phyloP scores from a whole-genome alignment of 2,888 invertebrate species.

The Meghimatium bilineatum region DNA sequence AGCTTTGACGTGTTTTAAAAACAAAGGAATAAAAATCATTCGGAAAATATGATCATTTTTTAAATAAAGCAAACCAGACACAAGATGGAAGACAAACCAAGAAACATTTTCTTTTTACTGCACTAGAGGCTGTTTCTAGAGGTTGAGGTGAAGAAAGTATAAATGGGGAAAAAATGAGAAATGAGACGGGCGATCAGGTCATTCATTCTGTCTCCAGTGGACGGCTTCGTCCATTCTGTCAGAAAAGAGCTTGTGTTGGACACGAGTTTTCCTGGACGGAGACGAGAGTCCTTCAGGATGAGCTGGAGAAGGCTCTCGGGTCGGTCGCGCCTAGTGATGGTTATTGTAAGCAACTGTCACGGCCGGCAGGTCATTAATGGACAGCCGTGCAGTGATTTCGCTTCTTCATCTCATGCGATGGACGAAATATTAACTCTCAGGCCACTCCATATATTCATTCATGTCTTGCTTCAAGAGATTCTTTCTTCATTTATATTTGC shows the following conservation, averaged over 20 bases:
- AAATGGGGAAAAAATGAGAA: background rate
- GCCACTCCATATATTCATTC: background rate
- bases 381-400: background rate
- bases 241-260: constrained; percentile 4
- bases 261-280: constrained; percentile 26
- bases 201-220: background rate
- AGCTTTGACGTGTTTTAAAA: no score
- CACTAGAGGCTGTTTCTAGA: background rate
- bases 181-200: background rate
- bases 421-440: background rate
- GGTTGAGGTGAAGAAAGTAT: background rate
- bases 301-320: constrained; percentile 18
- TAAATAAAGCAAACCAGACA: background rate
- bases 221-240: constrained; percentile 5
- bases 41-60: background rate
- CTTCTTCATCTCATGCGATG: background rate
- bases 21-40: background rate
- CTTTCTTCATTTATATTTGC: background rate
- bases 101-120: background rate
- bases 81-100: background rate
- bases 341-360: constrained; percentile 38
- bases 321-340: constrained; percentile 3
- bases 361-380: constrained; percentile 24
- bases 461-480: background rate
- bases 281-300: background rate